phyloP scores from a whole-genome alignment of 2,113 vertebrate species.

The Lanius collurio region DNA sequence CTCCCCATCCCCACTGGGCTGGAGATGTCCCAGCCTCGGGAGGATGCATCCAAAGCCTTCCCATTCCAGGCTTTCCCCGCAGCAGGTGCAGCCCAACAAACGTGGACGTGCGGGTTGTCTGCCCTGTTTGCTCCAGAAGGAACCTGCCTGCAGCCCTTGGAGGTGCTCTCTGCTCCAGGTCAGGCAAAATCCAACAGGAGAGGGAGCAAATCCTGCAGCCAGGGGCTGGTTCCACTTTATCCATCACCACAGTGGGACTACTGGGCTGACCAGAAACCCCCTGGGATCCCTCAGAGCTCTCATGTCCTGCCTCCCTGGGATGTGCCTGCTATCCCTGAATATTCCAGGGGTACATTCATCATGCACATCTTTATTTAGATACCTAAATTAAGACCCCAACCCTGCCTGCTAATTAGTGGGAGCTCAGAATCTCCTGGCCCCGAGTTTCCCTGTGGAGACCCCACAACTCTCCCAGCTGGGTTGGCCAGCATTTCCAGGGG shows the following conservation, averaged over 20 bases:
- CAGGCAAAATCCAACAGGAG: not conserved
- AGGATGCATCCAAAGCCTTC: not conserved
- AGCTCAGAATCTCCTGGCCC: not conserved
- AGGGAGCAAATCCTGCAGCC: not conserved
- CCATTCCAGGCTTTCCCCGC: rapidly evolving
- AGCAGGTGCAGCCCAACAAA: not conserved
- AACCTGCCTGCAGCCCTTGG: not conserved
- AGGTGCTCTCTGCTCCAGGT: not conserved
- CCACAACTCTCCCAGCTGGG: not conserved
- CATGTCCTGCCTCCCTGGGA: not conserved
- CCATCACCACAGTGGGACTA: too few species aligned
- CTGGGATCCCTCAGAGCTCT: not conserved
- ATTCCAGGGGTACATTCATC: not conserved
- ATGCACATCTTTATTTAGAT: not conserved
- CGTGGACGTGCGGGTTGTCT: too few species aligned
- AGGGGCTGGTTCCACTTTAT: not conserved
- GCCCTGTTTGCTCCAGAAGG: not conserved
- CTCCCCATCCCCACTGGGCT: not conserved
- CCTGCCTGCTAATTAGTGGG: not conserved
- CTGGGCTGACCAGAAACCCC: not conserved
- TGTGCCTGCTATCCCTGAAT: rapidly evolving
- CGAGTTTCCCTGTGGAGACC: not conserved
- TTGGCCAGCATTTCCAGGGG: not conserved
- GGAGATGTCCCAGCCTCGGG: not conserved
- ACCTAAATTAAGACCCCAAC: not conserved